Evolutionary conservation across 1,140 invertebrate genomes (phyloP), one percentile per base, ranked within the genome.

Genomic region (Pogonomyrmex barbatus): DNA sequence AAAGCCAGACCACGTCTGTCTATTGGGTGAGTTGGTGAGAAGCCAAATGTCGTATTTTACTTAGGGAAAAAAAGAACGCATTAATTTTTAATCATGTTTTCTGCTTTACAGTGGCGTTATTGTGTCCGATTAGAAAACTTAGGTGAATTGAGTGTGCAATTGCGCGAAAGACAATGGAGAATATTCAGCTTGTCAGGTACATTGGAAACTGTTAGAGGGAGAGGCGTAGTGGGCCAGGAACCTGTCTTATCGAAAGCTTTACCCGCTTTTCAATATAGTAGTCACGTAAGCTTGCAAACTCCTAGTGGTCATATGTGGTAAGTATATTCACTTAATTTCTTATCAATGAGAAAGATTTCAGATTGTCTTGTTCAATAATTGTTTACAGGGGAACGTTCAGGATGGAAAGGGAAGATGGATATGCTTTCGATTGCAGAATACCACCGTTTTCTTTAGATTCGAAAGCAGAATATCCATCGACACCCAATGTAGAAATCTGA

Each of bases 291-390:
- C 90, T 96, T 99, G 76, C 98, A 99, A 95, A 98, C 98, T 67
- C 98, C 98, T n/a, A 98, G 98, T 95, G 99, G 99, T 50, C 98
- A 99, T 93, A 99, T 99, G 99, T 99, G 99, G 99, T 98, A 95
- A 94, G 95, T n/a, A 68, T 54, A 56, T 47, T 71, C 56, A 54
- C 58, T 12, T 65, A 6, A n/a, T 56, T 68, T 12, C 2, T 56
- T 4, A 2, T 60, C 3, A 47, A 39, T 33, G 10, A 45, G 24
- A 60, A 50, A 4, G n/a, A 4, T 45, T 0, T 78, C 42, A 12
- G 30, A 68, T 65, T 30, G 14, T 65, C 39, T 24, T 36, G 79
- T 47, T 73, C 14, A 68, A 70, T 36, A 36, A 75, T n/a, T 71
- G n/a, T 87, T 8, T 63, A 56, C 94, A 98, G 98, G 98, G 99